Conservation (phyloP, 92 coral and sea anemone genomes). For the Micromussa lordhowensis region DNA sequence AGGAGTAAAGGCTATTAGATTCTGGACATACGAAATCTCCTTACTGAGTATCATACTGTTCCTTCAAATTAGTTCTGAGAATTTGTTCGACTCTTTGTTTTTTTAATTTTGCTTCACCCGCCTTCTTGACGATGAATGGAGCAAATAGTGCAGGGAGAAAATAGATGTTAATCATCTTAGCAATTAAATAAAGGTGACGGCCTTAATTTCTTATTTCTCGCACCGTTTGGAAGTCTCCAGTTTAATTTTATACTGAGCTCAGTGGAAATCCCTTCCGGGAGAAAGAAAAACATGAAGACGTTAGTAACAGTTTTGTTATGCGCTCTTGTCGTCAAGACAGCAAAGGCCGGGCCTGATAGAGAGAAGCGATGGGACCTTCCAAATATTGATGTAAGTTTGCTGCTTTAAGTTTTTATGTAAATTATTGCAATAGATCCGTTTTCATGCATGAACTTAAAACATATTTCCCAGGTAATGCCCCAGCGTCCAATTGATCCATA, state of each 20-base stretch:
- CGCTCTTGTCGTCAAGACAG: constrained; percentile 13
- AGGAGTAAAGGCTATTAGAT: background rate
- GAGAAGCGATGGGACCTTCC: constrained; percentile 15
- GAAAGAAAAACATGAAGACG: constrained; percentile 31
- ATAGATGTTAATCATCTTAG: background rate
- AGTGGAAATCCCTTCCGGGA: background rate
- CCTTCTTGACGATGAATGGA: background rate
- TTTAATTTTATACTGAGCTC: background rate
- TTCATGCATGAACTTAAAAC: background rate
- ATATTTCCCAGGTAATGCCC: too few species aligned
- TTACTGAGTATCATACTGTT: too few species aligned
- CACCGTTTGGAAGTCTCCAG: background rate
- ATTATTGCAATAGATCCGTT: background rate
- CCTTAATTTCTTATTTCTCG: background rate
- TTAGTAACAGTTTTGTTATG: constrained; percentile 24
- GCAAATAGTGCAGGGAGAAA: background rate
- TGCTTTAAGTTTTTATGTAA: background rate
- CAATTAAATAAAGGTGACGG: background rate
- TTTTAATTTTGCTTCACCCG: too few species aligned
- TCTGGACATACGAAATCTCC: too few species aligned
- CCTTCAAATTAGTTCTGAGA: too few species aligned
- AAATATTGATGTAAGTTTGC: constrained; percentile 16
- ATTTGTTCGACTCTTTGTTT: too few species aligned
- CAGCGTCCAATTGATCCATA: too few species aligned
- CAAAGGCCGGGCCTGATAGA: background rate